These are phyloP conservation scores for Hipposideros larvatus DNA, from an alignment of 2,797 vertebrate species.

Conservation along the genomic window DNA sequence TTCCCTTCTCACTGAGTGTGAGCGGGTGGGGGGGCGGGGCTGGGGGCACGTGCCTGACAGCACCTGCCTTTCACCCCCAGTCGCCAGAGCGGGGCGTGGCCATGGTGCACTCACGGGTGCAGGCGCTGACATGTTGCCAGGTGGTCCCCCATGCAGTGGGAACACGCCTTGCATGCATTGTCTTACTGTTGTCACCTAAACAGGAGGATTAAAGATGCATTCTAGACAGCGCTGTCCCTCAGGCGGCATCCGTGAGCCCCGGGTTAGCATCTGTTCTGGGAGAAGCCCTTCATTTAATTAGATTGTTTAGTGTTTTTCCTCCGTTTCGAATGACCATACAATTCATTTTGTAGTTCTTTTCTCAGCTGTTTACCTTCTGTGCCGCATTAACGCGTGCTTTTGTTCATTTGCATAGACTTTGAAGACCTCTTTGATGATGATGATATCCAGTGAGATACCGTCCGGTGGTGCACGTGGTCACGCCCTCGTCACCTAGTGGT, in stretches of 20 bases:
- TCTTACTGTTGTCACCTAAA: neutral
- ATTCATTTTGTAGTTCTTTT: neutral
- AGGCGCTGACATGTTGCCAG: neutral
- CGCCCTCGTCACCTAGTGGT: no score
- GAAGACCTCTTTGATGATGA: slow-evolving; percentile 92
- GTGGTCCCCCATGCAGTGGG: no score
- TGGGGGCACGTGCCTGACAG: neutral
- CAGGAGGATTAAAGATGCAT: accelerated
- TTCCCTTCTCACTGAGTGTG: accelerated
- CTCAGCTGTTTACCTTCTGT: accelerated
- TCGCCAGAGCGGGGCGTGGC: neutral
- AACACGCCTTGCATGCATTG: neutral
- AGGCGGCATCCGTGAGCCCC: accelerated
- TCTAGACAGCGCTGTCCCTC: accelerated
- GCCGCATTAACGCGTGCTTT: neutral
- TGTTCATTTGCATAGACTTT: slow-evolving; percentile 86
- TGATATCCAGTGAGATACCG: slow-evolving; percentile 88
- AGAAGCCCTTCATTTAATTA: no score
- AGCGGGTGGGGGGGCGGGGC: neutral
- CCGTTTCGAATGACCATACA: accelerated
- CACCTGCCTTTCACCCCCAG: neutral
- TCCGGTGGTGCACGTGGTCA: neutral
- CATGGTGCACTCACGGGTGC: accelerated
- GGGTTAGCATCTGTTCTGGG: accelerated
- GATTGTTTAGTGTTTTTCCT: neutral